Percentiles rank a stretch among this genome's conserved stretches.
phyloP scores from a whole-genome alignment of 2,888 invertebrate genomes.

The Ormyrus nitidulus region DNA sequence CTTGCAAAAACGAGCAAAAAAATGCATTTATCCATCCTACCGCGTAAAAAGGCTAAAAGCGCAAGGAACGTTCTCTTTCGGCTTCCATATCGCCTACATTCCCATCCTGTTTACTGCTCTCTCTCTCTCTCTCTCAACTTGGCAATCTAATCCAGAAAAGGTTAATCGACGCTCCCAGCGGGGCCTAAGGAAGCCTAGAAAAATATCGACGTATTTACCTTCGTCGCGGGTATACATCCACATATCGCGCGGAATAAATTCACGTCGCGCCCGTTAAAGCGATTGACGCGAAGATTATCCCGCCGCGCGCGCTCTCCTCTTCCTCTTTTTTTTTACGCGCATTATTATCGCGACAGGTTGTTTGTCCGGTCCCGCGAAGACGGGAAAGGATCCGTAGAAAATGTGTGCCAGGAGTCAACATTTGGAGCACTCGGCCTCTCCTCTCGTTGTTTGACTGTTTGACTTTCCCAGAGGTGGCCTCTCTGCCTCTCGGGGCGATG shows the following conservation, averaged over 20 bases:
- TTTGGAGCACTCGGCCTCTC: constrained; percentile 61
- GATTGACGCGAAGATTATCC: constrained; percentile 41
- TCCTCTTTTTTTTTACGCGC: constrained; percentile 33
- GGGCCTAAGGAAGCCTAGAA: constrained; percentile 26
- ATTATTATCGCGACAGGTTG: constrained; percentile 74
- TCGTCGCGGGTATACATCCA: not conserved
- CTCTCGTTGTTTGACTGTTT: constrained; percentile 71
- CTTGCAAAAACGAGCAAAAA: too few species aligned
- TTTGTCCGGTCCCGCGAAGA: constrained; percentile 64
- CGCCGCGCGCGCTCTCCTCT: constrained; percentile 22
- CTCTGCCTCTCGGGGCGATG: constrained; percentile 15
- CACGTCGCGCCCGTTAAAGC: constrained; percentile 8
- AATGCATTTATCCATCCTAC: too few species aligned
- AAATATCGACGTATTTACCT: constrained; percentile 39
- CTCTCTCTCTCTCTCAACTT: not conserved
- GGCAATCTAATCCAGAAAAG: constrained; percentile 1
- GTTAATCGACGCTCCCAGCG: constrained; percentile 7
- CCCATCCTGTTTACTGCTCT: not conserved
- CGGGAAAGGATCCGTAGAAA: constrained; percentile 65
- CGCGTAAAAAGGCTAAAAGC: too few species aligned
- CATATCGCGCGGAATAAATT: constrained; percentile 10
- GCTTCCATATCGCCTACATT: too few species aligned
- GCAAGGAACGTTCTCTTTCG: too few species aligned
- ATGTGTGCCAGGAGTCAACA: constrained; percentile 73
- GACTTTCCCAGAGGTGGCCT: constrained; percentile 72